phyloP scores from a whole-genome alignment of 2,113 vertebrate species.

The Macquaria australasica region DNA sequence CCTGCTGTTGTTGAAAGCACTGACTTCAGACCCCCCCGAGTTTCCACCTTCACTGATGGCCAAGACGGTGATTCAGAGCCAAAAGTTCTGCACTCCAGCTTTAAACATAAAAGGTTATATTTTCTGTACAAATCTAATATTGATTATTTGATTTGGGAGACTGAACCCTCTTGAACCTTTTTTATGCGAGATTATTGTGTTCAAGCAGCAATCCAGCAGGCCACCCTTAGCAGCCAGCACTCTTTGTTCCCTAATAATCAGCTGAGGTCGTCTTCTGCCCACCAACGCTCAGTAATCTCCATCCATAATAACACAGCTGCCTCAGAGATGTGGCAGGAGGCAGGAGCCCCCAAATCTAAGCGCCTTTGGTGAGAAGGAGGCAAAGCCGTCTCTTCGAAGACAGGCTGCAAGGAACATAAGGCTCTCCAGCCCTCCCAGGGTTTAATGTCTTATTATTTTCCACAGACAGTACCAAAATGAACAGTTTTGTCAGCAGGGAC shows the following conservation, averaged over 20 bases:
- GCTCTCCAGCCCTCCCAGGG: constrained; percentile 72
- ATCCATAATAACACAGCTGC: constrained; percentile 78
- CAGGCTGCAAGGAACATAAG: constrained; percentile 69
- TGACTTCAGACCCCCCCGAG: too few relatives aligned
- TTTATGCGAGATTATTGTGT: constrained; percentile 40
- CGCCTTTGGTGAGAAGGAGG: constrained; percentile 63
- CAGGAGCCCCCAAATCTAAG: constrained; percentile 66
- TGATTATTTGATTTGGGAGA: constrained; percentile 12
- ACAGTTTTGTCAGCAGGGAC: constrained; percentile 69
- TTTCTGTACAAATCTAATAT: not conserved
- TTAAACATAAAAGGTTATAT: not conserved
- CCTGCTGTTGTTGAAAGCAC: too few relatives aligned
- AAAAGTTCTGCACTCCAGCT: too few relatives aligned
- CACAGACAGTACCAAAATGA: constrained; percentile 68
- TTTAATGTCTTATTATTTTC: constrained; percentile 82
- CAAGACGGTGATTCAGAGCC: too few relatives aligned
- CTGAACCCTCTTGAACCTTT: constrained; percentile 21
- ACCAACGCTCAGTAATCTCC: constrained; percentile 70
- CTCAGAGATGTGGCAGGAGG: constrained; percentile 69
- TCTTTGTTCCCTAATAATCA: constrained; percentile 77
- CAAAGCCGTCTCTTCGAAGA: constrained; percentile 68
- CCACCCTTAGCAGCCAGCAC: constrained; percentile 23
- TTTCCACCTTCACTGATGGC: too few relatives aligned
- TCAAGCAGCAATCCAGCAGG: constrained; percentile 31
- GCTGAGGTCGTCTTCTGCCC: constrained; percentile 70